Percentiles rank a stretch among this genome's conserved stretches.
These are phyloP conservation scores for Catocala fraxini DNA, from an alignment of 2,888 invertebrate genomes.

Conservation along the genomic window DNA sequence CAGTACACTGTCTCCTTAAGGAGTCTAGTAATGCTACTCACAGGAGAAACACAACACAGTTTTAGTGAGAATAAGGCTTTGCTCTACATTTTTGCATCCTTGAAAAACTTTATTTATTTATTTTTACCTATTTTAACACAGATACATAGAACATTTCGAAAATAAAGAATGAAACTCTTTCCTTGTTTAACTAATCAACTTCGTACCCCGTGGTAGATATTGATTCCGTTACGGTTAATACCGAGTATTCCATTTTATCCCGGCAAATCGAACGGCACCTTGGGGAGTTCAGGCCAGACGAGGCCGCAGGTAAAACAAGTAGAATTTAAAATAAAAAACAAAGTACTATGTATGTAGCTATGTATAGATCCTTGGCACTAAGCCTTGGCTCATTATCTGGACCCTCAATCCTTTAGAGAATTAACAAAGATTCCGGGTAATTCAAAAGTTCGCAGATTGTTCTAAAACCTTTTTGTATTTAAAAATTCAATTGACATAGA, in stretches of 20 bases:
- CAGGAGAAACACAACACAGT: too few species aligned
- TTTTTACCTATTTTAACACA: too few species aligned
- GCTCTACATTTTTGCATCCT: too few species aligned
- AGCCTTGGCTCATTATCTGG: conserved; percentile 30
- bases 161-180: neutral
- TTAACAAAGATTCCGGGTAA: conserved; percentile 54
- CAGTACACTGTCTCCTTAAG: too few species aligned
- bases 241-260: conserved; percentile 18
- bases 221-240: conserved; percentile 28
- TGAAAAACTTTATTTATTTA: too few species aligned
- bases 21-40: too few species aligned
- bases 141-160: too few species aligned
- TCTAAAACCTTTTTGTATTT: conserved; percentile 43
- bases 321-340: conserved; percentile 27
- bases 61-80: too few species aligned
- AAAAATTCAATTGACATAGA: conserved; percentile 43
- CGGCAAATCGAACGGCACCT: conserved; percentile 27
- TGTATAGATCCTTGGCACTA: conserved; percentile 4
- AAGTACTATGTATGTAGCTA: conserved; percentile 4
- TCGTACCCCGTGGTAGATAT: conserved; percentile 15
- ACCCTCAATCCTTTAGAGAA: conserved; percentile 47
- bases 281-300: conserved; percentile 20
- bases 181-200: conserved; percentile 21
- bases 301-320: conserved; percentile 23
- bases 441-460: conserved; percentile 57